Evolutionary conservation across 1,140 invertebrate species (phyloP), one percentile per base, ranked within the genome.

Genomic region (Drosophila rhopaloa): DNA sequence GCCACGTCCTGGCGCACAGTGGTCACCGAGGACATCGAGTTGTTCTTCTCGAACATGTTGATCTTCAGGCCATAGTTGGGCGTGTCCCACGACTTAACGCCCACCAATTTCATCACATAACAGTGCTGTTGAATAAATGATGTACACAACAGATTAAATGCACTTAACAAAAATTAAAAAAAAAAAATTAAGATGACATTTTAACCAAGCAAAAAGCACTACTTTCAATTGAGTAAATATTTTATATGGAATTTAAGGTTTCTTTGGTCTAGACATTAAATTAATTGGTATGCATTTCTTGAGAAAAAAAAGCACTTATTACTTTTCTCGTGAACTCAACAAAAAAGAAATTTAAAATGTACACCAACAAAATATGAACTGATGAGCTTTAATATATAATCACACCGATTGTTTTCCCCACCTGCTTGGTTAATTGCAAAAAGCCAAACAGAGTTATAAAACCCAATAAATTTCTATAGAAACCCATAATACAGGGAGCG

Each of bases 1-100:
- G 78, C 8, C 53, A 91, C 82, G 1, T 86, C 80, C 44, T 91
- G 65, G 2, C 59, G 65, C 54, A 91, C 90, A 13, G 55, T 59
- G 0, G 90, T 91, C 41, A 90, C 48, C 54, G 89, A 84, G 0
- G 82, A 79, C 53, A 91, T n/a, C 0, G 90, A 90, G 35, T 90
- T 83, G 55, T 91, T 91, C 3, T 50, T 72, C 24, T 50, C 46
- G 27, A 79, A 57, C 44, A 86, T 16, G 6, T 58, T 71, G 35
- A 91, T 72, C 1, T 53, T 29, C 2, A 91, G 54, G 2, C 72
- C 68, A 54, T 91, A 91, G 14, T 56, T 66, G 5, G 82, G 77
- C 0, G 90, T 84, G 37, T 91, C 90, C 65, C 70, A 81, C 0
- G 55, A 24, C 1, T 44, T 47, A 4, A 68, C 40, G 13, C 70